A percentile compares a stretch with the other conserved stretches of the same genome.
phyloP scores from a whole-genome alignment of 2,113 vertebrate genomes.

The Ancistrus triradiatus region DNA sequence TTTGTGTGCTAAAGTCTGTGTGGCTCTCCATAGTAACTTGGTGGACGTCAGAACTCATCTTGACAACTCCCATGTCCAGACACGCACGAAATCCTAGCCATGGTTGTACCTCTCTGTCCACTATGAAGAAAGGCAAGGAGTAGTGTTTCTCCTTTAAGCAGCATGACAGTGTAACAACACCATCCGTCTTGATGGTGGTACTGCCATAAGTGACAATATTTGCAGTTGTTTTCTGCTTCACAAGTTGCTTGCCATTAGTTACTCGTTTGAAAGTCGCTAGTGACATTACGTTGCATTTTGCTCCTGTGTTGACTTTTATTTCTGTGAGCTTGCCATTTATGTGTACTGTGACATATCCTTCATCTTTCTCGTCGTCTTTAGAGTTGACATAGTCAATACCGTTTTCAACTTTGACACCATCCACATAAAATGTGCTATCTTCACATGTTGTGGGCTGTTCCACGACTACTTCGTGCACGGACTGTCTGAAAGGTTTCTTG shows the following conservation, averaged over 20 bases:
- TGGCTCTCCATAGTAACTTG: too few species aligned
- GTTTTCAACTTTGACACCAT: background rate
- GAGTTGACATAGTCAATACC: background rate
- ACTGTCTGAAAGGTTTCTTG: background rate
- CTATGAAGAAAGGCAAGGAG: slow-evolving; percentile 26
- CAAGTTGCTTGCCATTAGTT: background rate
- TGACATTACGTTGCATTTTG: too few species aligned
- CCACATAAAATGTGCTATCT: background rate
- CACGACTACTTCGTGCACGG: background rate
- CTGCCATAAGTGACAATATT: slow-evolving; percentile 32
- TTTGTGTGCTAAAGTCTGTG: slow-evolving; percentile 14
- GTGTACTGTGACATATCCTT: background rate
- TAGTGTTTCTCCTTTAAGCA: slow-evolving; percentile 16
- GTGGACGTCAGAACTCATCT: slow-evolving; percentile 23
- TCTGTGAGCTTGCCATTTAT: background rate
- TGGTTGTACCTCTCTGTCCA: slow-evolving; percentile 31
- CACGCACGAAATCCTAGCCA: slow-evolving; percentile 29
- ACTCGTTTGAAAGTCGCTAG: too few species aligned
- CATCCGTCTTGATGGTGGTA: slow-evolving; percentile 9
- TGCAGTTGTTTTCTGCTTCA: background rate
- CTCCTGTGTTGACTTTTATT: slow-evolving; percentile 14
- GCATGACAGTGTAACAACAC: slow-evolving; percentile 20
- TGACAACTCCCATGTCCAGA: slow-evolving; percentile 24
- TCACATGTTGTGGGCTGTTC: too few species aligned
- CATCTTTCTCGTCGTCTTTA: background rate